Evolutionary conservation across 1,140 invertebrate species (phyloP).

Genomic region (Euwallacea similis): DNA sequence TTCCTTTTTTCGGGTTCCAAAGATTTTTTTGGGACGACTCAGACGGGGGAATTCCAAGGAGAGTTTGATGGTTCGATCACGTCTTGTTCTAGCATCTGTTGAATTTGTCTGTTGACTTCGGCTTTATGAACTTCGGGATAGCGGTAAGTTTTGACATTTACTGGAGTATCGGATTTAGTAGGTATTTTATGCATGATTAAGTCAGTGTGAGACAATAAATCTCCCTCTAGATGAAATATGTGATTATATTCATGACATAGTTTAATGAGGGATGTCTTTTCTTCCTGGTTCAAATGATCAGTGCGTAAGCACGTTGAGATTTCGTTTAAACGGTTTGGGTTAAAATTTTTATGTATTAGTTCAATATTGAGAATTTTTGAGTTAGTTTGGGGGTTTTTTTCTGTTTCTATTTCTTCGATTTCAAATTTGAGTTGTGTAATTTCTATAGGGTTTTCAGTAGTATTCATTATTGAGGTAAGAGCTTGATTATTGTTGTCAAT

Average conservation of each 20-base stretch:
- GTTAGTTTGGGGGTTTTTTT: neutral
- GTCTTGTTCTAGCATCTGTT: slow-evolving; percentile 37
- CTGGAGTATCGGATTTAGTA: slow-evolving; percentile 18
- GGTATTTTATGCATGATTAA: slow-evolving; percentile 17
- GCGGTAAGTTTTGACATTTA: slow-evolving; percentile 35
- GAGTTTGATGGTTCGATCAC: slow-evolving; percentile 38
- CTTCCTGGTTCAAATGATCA: slow-evolving; percentile 11
- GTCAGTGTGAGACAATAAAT: slow-evolving; percentile 20
- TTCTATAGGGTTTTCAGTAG: slow-evolving; percentile 8
- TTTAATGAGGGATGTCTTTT: neutral
- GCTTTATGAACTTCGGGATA: slow-evolving; percentile 35
- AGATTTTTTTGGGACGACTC: slow-evolving; percentile 45
- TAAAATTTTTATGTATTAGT: neutral
- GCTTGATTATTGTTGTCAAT: slow-evolving; percentile 1
- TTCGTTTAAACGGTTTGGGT: neutral
- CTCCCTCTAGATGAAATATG: slow-evolving; percentile 26
- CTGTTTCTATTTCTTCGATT: neutral
- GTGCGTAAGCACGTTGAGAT: neutral
- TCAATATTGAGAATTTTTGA: neutral
- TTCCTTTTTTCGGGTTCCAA: slow-evolving; percentile 44
- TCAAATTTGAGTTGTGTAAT: neutral
- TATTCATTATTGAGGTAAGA: slow-evolving; percentile 6
- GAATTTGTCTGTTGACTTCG: slow-evolving; percentile 39
- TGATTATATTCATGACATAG: slow-evolving; percentile 14
- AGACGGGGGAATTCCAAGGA: slow-evolving; percentile 43